Percentiles rank a stretch among this genome's conserved stretches.
Evolutionary conservation across 64 coral and sea anemone genomes (phyloP).

Genomic region (Pachyseris speciosa): DNA sequence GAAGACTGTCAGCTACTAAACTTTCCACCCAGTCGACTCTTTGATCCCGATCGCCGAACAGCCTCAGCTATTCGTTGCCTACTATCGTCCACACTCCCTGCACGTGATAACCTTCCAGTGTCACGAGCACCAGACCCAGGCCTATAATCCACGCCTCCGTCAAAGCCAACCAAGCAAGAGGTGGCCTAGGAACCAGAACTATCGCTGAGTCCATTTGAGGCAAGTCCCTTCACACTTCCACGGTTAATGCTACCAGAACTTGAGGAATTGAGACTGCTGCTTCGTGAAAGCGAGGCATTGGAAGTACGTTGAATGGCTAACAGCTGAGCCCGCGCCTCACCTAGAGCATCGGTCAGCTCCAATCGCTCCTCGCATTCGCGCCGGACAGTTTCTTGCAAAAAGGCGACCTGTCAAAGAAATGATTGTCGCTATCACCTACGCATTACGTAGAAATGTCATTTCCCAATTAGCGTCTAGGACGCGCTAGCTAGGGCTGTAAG

Average conservation of each 20-base stretch:
- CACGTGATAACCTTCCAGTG: conserved; percentile 14
- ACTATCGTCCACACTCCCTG: conserved; percentile 70
- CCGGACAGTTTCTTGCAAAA: conserved; percentile 94
- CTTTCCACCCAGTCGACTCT: conserved; percentile 50
- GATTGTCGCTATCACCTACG: background rate
- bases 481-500: no score
- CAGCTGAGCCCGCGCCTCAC: conserved; percentile 85
- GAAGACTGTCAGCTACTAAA: conserved; percentile 36
- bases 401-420: conserved; percentile 30
- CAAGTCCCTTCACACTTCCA: background rate
- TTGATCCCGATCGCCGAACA: conserved; percentile 43
- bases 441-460: no score
- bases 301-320: conserved; percentile 64
- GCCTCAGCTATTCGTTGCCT: conserved; percentile 72
- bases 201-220: conserved; percentile 29
- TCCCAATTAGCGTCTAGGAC: no score
- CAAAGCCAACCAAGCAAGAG: conserved; percentile 79
- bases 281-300: conserved; percentile 52
- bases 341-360: conserved; percentile 88
- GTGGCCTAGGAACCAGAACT: background rate
- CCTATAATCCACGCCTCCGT: conserved; percentile 56
- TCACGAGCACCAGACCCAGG: conserved; percentile 65
- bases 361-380: conserved; percentile 96
- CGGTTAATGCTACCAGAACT: background rate
- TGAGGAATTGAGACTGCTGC: conserved; percentile 45